Conservation (phyloP, 37 sponge, comb jelly and placozoan species). For the Spongilla lacustris region DNA sequence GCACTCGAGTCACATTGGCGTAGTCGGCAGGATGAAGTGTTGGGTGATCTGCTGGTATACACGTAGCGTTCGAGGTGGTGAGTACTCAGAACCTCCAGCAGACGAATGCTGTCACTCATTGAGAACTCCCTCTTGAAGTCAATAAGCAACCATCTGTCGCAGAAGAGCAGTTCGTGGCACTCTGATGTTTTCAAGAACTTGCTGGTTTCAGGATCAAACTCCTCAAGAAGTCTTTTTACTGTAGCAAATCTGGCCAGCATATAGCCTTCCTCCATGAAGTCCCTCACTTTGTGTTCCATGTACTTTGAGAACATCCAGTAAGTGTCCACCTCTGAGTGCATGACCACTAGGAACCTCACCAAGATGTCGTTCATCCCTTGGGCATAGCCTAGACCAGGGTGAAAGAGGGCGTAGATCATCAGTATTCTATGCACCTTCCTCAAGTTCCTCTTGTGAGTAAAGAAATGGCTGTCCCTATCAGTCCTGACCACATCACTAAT, state of each 20-base stretch:
- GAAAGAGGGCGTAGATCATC: slow-evolving; percentile 72
- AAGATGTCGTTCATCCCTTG: slow-evolving; percentile 95
- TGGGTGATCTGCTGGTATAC: slow-evolving; percentile 10
- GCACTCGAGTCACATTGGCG: no score
- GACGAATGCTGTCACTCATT: slow-evolving; percentile 74
- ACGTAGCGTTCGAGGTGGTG: slow-evolving; percentile 71
- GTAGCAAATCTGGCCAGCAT: slow-evolving; percentile 72
- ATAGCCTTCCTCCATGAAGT: slow-evolving; percentile 70
- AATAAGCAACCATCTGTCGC: slow-evolving; percentile 92
- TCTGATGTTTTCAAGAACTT: slow-evolving; percentile 65
- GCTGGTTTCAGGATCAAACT: slow-evolving; percentile 64
- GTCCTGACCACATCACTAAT: slow-evolving; percentile 85
- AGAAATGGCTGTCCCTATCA: slow-evolving; percentile 76
- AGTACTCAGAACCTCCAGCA: slow-evolving; percentile 85
- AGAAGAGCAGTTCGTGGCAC: slow-evolving; percentile 79
- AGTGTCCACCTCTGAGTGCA: slow-evolving; percentile 82
- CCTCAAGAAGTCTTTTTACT: slow-evolving; percentile 67
- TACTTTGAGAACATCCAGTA: slow-evolving; percentile 84
- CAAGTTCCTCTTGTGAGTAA: slow-evolving; percentile 70
- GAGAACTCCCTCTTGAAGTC: slow-evolving; percentile 89
- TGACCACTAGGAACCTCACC: slow-evolving; percentile 82
- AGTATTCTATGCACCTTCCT: slow-evolving; percentile 79
- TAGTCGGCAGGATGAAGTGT: no score
- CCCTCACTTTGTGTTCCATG: slow-evolving; percentile 69
- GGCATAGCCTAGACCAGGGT: slow-evolving; percentile 79